Evolutionary conservation across 2,888 invertebrate species (phyloP).

Genomic region (Phortica magna): DNA sequence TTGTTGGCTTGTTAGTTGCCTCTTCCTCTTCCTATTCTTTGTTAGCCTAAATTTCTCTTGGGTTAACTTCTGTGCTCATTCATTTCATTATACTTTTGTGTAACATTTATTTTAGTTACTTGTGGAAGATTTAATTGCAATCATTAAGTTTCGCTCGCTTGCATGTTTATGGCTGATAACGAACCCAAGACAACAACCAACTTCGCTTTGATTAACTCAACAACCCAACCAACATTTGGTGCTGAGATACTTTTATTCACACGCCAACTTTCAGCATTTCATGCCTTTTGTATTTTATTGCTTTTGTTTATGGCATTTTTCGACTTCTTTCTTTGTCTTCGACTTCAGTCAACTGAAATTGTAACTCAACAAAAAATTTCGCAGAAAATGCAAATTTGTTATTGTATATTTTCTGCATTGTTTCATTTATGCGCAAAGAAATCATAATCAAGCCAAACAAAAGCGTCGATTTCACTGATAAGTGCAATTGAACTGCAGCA

Average conservation of each 20-base stretch:
- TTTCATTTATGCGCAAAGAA: background rate
- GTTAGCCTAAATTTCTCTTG: background rate
- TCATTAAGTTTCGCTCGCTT: too few species aligned
- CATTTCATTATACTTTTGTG: slow-evolving; percentile 19
- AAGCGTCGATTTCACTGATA: background rate
- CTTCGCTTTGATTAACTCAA: too few species aligned
- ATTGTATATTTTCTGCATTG: background rate
- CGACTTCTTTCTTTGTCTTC: too few species aligned
- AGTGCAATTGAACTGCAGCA: background rate
- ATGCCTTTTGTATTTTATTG: too few species aligned
- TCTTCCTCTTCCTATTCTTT: background rate
- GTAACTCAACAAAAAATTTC: background rate
- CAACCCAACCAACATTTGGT: too few species aligned
- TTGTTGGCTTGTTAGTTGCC: background rate
- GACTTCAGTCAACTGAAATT: too few species aligned
- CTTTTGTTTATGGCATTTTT: too few species aligned
- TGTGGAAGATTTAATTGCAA: too few species aligned
- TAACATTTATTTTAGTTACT: background rate
- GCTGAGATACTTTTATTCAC: too few species aligned
- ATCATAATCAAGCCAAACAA: background rate
- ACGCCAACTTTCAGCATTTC: too few species aligned
- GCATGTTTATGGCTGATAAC: too few species aligned
- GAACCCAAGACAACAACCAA: too few species aligned
- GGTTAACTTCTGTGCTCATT: background rate
- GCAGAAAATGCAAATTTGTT: background rate